These are phyloP conservation scores for Hoplodrina ambigua DNA, from an alignment of 2,888 invertebrate genomes.

Conservation along the genomic window DNA sequence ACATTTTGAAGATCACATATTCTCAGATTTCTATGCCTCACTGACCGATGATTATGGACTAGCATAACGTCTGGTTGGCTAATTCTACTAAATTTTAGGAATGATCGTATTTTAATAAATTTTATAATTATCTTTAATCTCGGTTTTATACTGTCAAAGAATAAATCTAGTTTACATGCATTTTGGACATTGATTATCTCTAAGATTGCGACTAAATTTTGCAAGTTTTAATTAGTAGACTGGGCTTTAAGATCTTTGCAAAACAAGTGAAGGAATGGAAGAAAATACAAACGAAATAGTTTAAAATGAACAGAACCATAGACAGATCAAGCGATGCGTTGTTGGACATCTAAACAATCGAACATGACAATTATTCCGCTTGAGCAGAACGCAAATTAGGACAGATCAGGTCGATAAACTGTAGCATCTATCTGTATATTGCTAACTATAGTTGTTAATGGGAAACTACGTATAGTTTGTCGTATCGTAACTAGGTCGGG, in stretches of 20 bases:
- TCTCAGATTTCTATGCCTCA: background rate
- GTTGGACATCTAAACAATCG: background rate
- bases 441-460: slow-evolving; percentile 42
- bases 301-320: background rate
- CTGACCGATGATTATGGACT: background rate
- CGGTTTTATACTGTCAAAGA: no score
- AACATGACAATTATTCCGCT: slow-evolving; percentile 4
- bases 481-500: slow-evolving; percentile 47
- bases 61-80: no score
- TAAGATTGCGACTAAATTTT: no score
- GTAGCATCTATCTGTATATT: background rate
- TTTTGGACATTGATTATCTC: no score
- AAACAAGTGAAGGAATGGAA: background rate
- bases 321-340: background rate
- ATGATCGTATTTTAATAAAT: no score
- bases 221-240: no score
- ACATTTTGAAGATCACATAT: background rate
- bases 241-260: no score
- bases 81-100: no score
- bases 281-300: background rate
- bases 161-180: no score
- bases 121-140: no score
- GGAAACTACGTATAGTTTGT: slow-evolving; percentile 37
- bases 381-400: slow-evolving; percentile 31
- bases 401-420: slow-evolving; percentile 37